These are phyloP conservation scores for Pentamera pediparva DNA, from an alignment of 53 echinoderm and acorn worm genomes.

Conservation along the genomic window DNA sequence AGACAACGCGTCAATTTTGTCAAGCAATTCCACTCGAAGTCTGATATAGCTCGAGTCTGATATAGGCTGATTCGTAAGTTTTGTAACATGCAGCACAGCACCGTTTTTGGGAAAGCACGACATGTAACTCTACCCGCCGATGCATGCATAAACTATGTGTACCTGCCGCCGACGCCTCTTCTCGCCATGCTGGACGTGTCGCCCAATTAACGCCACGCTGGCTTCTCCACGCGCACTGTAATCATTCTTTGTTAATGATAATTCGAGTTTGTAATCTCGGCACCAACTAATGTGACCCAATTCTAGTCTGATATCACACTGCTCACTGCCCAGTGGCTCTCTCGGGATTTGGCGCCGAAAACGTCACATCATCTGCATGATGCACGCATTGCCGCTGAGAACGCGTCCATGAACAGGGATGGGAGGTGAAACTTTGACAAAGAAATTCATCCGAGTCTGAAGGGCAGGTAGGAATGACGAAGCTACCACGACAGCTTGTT, in stretches of 20 bases:
- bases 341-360: conserved; percentile 22
- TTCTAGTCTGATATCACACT: conserved; percentile 19
- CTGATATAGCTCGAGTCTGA: too few relatives aligned
- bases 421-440: too few relatives aligned
- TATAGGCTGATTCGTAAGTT: too few relatives aligned
- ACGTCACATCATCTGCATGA: too few relatives aligned
- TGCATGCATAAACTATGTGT: conserved; percentile 6
- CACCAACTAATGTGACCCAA: conserved; percentile 11
- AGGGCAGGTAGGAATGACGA: too few relatives aligned
- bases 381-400: too few relatives aligned
- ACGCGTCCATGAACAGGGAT: too few relatives aligned
- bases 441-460: too few relatives aligned
- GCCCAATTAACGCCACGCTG: conserved; percentile 30
- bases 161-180: conserved; percentile 20
- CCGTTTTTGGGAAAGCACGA: neutral
- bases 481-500: too few relatives aligned
- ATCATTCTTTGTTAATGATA: conserved; percentile 13
- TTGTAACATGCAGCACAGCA: too few relatives aligned
- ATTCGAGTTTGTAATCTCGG: neutral
- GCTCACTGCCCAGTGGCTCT: conserved; percentile 11
- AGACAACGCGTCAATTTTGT: too few relatives aligned
- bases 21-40: too few relatives aligned
- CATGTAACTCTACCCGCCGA: conserved; percentile 1
- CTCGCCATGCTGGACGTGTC: conserved; percentile 5
- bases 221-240: neutral